phyloP scores from a whole-genome alignment of 2,797 vertebrate genomes.

The Ceryle rudis region DNA sequence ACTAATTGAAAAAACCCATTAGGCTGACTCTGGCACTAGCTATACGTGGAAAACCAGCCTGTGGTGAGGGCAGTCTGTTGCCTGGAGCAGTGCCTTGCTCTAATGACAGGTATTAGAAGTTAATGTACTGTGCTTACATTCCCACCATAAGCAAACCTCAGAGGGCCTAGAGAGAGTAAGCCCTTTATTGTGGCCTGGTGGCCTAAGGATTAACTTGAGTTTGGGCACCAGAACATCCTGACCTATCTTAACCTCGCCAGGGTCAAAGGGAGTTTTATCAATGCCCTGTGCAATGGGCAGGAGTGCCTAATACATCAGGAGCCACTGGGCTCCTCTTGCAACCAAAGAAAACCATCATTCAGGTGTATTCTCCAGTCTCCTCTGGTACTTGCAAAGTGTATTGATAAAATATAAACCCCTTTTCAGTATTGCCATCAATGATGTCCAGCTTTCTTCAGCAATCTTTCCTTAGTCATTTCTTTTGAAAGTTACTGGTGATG shows the following conservation, averaged over 20 bases:
- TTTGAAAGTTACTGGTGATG: neutral
- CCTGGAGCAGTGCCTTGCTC: neutral
- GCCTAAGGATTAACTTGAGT: neutral
- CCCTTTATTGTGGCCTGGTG: neutral
- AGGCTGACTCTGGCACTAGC: slow-evolving; percentile 13
- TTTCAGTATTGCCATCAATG: neutral
- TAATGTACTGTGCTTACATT: neutral
- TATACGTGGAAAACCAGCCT: slow-evolving; percentile 24
- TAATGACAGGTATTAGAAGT: neutral
- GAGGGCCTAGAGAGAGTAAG: neutral
- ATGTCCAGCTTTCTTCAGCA: neutral
- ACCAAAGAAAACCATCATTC: neutral
- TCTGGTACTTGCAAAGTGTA: neutral
- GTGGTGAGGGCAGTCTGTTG: neutral
- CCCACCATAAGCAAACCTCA: neutral
- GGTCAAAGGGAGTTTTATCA: neutral
- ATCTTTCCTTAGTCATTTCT: neutral
- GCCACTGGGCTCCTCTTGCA: neutral
- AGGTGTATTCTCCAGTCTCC: neutral
- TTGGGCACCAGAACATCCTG: neutral
- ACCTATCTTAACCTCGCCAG: neutral
- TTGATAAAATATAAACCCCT: neutral
- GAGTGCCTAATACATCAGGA: neutral
- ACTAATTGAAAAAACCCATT: slow-evolving; percentile 7
- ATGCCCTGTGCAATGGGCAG: neutral